These are phyloP conservation scores for Carabus problematicus DNA, from an alignment of 2,888 invertebrate species.

Conservation along the genomic window DNA sequence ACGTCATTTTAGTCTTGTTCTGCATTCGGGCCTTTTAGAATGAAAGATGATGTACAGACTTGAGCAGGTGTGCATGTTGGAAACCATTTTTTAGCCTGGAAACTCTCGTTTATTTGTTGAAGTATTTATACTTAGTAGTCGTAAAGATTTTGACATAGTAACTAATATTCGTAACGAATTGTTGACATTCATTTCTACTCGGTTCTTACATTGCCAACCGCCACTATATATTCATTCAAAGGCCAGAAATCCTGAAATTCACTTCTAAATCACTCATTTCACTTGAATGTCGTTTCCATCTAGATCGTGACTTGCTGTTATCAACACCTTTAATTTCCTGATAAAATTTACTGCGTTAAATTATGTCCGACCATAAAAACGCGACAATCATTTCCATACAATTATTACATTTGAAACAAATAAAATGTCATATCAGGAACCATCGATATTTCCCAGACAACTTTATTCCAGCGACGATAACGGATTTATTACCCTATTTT, in stretches of 20 bases:
- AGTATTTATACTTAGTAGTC: slow-evolving; percentile 33
- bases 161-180: slow-evolving; percentile 37
- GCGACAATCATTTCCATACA: too few relatives aligned
- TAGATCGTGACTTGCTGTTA: too few relatives aligned
- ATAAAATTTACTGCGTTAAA: too few relatives aligned
- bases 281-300: too few relatives aligned
- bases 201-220: too few relatives aligned
- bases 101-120: slow-evolving; percentile 21
- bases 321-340: too few relatives aligned
- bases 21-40: slow-evolving; percentile 29
- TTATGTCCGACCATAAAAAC: too few relatives aligned
- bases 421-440: slow-evolving; percentile 10
- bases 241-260: too few relatives aligned
- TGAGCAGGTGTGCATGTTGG: slow-evolving; percentile 32
- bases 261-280: too few relatives aligned
- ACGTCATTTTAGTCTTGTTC: slow-evolving; percentile 27
- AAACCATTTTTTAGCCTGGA: slow-evolving; percentile 24
- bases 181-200: slow-evolving; percentile 16
- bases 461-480: slow-evolving; percentile 33
- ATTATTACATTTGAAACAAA: too few relatives aligned
- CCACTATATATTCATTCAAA: too few relatives aligned
- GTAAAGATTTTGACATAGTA: slow-evolving; percentile 30
- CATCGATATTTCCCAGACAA: slow-evolving; percentile 27
- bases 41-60: slow-evolving; percentile 34
- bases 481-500: slow-evolving; percentile 15